These are phyloP conservation scores for Lycocorax pyrrhopterus DNA, from an alignment of 2,113 vertebrate genomes.

Conservation along the genomic window DNA sequence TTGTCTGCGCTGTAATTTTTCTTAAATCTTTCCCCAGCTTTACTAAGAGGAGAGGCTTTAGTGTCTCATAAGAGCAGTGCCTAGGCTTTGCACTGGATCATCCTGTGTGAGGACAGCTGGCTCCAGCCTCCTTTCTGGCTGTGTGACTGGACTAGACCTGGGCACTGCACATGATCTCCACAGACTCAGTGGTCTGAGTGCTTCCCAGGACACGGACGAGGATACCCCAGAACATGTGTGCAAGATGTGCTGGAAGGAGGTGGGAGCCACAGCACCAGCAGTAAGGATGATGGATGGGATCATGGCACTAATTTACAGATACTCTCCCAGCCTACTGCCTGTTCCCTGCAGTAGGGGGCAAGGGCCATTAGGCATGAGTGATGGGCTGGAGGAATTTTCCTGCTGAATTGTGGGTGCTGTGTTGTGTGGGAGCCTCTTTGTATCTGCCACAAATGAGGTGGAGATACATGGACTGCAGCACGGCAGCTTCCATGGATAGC, in stretches of 20 bases:
- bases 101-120: not conserved
- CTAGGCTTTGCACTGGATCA: not conserved
- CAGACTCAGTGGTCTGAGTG: fast-evolving
- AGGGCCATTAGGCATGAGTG: not conserved
- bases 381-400: not conserved
- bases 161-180: fast-evolving
- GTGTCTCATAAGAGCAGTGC: not conserved
- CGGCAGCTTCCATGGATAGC: not conserved
- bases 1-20: not conserved
- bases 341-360: not conserved
- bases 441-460: not conserved
- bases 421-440: not conserved
- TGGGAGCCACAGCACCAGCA: not conserved
- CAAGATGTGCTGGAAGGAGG: not conserved
- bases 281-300: not conserved
- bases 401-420: not conserved
- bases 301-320: not conserved
- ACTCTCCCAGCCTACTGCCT: not conserved
- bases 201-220: fast-evolving
- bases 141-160: not conserved
- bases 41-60: not conserved
- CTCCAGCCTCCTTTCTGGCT: not conserved
- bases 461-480: not conserved
- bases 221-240: fast-evolving
- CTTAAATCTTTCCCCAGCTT: not conserved